These are phyloP conservation scores for Dermolepida albohirtum DNA, from an alignment of 2,888 invertebrate species.

Conservation along the genomic window DNA sequence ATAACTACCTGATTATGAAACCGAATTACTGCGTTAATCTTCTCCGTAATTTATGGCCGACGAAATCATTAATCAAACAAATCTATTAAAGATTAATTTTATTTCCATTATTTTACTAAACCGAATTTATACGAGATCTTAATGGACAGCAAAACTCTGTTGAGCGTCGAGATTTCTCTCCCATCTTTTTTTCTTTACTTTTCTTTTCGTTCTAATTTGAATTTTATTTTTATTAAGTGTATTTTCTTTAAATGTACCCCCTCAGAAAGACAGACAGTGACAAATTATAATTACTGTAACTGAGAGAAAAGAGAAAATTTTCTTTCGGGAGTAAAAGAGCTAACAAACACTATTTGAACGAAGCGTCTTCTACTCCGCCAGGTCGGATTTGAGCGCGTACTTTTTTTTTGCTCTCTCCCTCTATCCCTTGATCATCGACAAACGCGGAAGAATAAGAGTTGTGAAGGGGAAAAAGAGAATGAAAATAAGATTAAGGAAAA, in stretches of 20 bases:
- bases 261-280: constrained; percentile 40
- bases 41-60: constrained; percentile 15
- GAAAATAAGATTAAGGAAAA: constrained; percentile 41
- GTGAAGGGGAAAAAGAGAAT: constrained; percentile 29
- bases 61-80: constrained; percentile 15
- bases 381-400: constrained; percentile 26
- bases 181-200: neutral
- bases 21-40: constrained; percentile 1
- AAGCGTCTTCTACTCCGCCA: constrained; percentile 6
- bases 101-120: constrained; percentile 32
- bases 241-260: constrained; percentile 31
- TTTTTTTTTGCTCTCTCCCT: constrained; percentile 17
- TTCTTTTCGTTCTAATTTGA: constrained; percentile 29
- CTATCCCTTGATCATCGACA: neutral
- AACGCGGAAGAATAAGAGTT: constrained; percentile 9
- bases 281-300: constrained; percentile 42
- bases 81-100: constrained; percentile 21
- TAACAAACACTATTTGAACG: constrained; percentile 22
- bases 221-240: constrained; percentile 36
- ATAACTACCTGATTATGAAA: neutral
- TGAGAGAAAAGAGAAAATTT: neutral
- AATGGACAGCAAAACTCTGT: constrained; percentile 1
- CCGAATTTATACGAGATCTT: constrained; percentile 26
- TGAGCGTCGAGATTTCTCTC: neutral
- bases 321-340: neutral